These are phyloP conservation scores for Plagodis dolabraria DNA, from an alignment of 2,888 invertebrate genomes.

Conservation along the genomic window DNA sequence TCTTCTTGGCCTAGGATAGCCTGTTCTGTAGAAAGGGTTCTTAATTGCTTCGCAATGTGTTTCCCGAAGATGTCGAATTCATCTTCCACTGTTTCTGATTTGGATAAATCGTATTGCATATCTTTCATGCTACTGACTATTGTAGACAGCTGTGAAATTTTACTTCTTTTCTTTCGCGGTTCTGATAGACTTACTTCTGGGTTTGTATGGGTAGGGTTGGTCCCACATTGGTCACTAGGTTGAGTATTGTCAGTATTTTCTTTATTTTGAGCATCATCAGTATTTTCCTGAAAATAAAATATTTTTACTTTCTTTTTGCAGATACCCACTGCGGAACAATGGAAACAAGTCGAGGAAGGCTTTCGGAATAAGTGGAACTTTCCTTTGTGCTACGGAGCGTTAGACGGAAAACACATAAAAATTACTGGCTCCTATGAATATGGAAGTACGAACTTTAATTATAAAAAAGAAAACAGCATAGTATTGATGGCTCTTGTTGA, in stretches of 20 bases:
- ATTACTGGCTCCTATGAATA: too few species aligned
- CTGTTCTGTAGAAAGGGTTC: conserved; percentile 30
- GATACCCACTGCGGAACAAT: neutral
- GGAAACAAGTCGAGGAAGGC: neutral
- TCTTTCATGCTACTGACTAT: conserved; percentile 1
- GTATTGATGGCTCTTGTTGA: conserved; percentile 41
- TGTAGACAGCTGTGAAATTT: conserved; percentile 24
- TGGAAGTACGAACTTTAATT: conserved; percentile 42
- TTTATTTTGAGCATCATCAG: too few species aligned
- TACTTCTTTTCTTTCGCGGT: conserved; percentile 22
- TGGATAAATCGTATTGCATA: conserved; percentile 28
- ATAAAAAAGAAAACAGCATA: conserved; percentile 41
- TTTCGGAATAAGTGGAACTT: neutral
- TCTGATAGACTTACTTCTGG: too few species aligned
- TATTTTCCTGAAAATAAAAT: too few species aligned
- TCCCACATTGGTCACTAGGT: too few species aligned
- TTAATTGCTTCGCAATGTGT: conserved; percentile 31
- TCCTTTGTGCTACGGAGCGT: neutral
- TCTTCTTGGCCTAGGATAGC: conserved; percentile 26
- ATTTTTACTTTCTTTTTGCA: too few species aligned
- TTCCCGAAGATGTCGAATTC: conserved; percentile 30
- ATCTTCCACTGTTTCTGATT: conserved; percentile 29
- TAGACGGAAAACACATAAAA: neutral
- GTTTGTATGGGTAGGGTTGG: too few species aligned
- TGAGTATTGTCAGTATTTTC: too few species aligned